A percentile compares a stretch with the other conserved stretches of the same genome.
Conservation (phyloP, 2,113 vertebrate genomes). For the Gobiocypris rarus region DNA sequence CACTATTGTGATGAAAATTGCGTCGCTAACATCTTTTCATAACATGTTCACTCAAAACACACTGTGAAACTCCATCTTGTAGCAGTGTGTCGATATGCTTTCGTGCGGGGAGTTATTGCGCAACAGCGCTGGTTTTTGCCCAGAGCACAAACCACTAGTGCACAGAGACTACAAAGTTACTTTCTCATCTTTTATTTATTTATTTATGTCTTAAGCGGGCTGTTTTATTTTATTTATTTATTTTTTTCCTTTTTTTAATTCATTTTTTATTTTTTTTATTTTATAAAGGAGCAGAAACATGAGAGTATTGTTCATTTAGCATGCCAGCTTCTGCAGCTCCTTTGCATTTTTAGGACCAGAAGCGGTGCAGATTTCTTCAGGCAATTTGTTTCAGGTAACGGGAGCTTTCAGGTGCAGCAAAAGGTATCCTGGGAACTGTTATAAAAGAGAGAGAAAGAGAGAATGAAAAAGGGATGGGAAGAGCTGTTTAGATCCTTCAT, state of each 20-base stretch:
- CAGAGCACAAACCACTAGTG: constrained; percentile 74
- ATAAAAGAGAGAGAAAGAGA: constrained; percentile 50
- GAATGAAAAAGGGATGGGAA: constrained; percentile 64
- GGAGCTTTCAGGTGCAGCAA: constrained; percentile 77
- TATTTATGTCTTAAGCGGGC: constrained; percentile 70
- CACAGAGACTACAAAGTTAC: constrained; percentile 76
- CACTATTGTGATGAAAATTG: constrained; percentile 77
- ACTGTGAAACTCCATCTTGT: constrained; percentile 77
- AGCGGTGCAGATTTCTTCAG: constrained; percentile 76
- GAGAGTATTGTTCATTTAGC: constrained; percentile 75
- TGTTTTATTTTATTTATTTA: constrained; percentile 66
- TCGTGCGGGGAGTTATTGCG: constrained; percentile 69
- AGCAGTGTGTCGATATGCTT: constrained; percentile 73
- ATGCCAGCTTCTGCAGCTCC: constrained; percentile 71
- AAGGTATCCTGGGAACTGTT: constrained; percentile 79
- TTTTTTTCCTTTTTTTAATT: too few species aligned
- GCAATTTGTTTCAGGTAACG: constrained; percentile 85
- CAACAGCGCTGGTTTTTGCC: constrained; percentile 74
- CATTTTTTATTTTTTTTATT: too few species aligned
- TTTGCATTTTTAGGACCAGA: constrained; percentile 70
- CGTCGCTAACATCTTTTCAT: constrained; percentile 77
- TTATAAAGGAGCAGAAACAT: constrained; percentile 66
- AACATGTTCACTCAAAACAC: constrained; percentile 77
- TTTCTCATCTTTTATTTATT: constrained; percentile 68
- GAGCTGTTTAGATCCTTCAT: constrained; percentile 78